Evolutionary conservation across 2,888 invertebrate genomes (phyloP), one percentile per base, ranked within the genome.

Genomic region (Caenorhabditis uteleia): DNA sequence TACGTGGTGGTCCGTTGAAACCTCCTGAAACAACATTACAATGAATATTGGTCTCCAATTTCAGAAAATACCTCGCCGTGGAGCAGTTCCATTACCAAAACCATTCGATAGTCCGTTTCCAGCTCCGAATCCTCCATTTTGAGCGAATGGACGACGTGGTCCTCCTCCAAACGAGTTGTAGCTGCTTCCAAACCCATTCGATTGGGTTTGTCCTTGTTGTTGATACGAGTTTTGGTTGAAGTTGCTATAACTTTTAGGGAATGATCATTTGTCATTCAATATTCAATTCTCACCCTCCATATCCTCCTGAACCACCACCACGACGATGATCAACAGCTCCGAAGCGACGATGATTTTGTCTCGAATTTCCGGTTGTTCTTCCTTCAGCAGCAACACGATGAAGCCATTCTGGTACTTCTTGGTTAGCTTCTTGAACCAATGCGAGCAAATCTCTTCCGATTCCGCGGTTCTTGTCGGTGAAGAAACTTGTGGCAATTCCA

Each of bases 401-500:
- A 8, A 75, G 55, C 68, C 69, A 75, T 14, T 75, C 75, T 18
- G 75, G 75, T 20, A 74, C 58, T 33, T 71, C 70, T 56, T 74
- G 71, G 33, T 70, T 64, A 0, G 73, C 55, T 36, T 75, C 75
- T 25, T 53, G 25, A 25, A 74, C 51, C 29, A 74, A 33, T 12
- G 38, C 23, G 45, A 61, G 51, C 48, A 75, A 36, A 43, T 74
- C 74, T 27, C 69, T 60, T 8, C 67, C 70, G 16, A 75, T 64
- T 40, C 64, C 67, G 16, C 69, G 57, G 50, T 72, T 75, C 62
- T 75, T 70, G 34, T 74, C 73, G 34, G 68, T 70, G 69, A 75
- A 72, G 62, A 75, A 75, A 27, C 74, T 72, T 2, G 74, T 74
- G 38, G 75, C 71, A 7, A 53, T 64, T 55, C 75, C 75, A 12